Conservation (phyloP, 2,113 vertebrate species). For the Odontesthes bonariensis region DNA sequence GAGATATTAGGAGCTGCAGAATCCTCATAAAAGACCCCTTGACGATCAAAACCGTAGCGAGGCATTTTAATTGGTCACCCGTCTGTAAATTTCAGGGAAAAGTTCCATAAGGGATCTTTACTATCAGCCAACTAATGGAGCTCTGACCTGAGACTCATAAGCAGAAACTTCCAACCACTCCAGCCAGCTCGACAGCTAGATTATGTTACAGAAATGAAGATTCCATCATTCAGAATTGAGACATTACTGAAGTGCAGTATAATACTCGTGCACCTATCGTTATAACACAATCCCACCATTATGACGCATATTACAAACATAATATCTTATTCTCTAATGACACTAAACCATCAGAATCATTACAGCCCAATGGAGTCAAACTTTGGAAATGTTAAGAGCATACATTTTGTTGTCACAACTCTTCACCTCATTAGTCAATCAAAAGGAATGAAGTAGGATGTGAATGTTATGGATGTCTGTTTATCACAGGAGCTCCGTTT, state of each 20-base stretch:
- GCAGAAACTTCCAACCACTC: constrained; percentile 36
- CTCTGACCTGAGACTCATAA: constrained; percentile 44
- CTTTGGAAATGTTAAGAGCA: no score
- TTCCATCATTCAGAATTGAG: constrained; percentile 2
- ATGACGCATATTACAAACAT: no score
- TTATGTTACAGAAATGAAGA: constrained; percentile 7
- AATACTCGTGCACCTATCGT: no score
- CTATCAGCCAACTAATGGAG: background rate
- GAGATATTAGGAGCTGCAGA: background rate
- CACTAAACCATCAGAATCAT: no score
- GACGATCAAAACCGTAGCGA: background rate
- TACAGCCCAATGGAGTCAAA: no score
- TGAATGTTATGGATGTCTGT: no score
- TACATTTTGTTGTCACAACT: no score
- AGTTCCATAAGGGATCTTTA: background rate
- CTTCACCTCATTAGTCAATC: no score
- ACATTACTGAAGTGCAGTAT: background rate
- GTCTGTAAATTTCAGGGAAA: background rate
- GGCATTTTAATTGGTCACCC: constrained; percentile 30
- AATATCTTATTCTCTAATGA: no score
- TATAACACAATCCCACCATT: no score
- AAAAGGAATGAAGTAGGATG: no score
- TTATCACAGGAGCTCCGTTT: no score
- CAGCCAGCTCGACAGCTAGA: constrained; percentile 31
- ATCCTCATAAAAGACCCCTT: background rate